phyloP scores from a whole-genome alignment of 53 echinoderm and acorn worm genomes.

The Luidia sarsii region DNA sequence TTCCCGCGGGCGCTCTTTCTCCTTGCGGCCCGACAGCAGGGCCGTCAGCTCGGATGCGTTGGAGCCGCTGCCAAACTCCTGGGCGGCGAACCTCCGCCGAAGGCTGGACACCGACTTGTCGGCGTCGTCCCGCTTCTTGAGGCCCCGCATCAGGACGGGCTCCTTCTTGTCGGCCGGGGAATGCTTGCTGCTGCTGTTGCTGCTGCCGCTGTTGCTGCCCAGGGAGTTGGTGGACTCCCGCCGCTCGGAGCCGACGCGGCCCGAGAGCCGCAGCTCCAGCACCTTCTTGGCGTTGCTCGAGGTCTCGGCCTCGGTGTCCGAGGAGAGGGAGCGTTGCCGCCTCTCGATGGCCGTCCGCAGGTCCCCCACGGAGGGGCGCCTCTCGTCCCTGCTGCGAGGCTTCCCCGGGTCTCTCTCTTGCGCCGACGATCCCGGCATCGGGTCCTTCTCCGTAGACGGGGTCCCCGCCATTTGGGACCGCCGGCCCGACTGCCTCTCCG shows the following conservation, averaged over 20 bases:
- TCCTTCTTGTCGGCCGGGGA: constrained; percentile 51
- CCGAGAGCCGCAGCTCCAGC: constrained; percentile 49
- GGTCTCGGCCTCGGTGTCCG: constrained; percentile 69
- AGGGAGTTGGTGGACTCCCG: constrained; percentile 71
- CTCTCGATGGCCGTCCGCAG: constrained; percentile 32
- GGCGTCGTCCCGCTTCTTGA: constrained; percentile 43
- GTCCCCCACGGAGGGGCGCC: constrained; percentile 40
- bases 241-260: constrained; percentile 53
- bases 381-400: constrained; percentile 43
- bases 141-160: constrained; percentile 39
- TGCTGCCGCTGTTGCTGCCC: constrained; percentile 28
- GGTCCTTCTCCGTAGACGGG: not conserved
- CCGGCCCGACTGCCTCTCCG: constrained; percentile 22
- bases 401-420: constrained; percentile 18
- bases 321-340: constrained; percentile 53
- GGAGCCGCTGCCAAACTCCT: constrained; percentile 64
- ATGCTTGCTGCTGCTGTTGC: constrained; percentile 64
- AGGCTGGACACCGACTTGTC: constrained; percentile 67
- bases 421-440: not conserved
- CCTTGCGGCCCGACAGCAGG: constrained; percentile 58
- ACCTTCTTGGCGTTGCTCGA: constrained; percentile 53
- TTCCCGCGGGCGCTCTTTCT: constrained; percentile 72
- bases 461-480: constrained; percentile 10
- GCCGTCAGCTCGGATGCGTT: constrained; percentile 60
- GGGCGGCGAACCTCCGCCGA: constrained; percentile 67